These are phyloP conservation scores for Epizoanthus fatuus DNA, from an alignment of 92 coral and sea anemone species.

Conservation along the genomic window DNA sequence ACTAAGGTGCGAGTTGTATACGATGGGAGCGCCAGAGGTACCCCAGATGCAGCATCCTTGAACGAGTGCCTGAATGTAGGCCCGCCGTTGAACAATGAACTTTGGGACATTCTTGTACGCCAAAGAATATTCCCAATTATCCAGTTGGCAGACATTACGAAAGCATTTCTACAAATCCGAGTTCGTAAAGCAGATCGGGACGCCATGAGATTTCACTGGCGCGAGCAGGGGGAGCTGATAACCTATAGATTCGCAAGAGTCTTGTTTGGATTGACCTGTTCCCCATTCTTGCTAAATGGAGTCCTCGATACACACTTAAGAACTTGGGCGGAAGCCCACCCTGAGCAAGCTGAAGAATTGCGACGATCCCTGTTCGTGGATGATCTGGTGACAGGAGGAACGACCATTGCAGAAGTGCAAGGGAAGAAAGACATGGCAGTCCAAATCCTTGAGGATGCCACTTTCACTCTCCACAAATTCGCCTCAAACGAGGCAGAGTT, in stretches of 20 bases:
- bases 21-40: too few relatives aligned
- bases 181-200: background rate
- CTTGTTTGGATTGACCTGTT: background rate
- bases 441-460: background rate
- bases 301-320: background rate
- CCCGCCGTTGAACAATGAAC: too few relatives aligned
- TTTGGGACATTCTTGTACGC: too few relatives aligned
- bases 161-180: too few relatives aligned
- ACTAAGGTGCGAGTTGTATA: too few relatives aligned
- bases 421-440: background rate
- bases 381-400: constrained; percentile 11
- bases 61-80: too few relatives aligned
- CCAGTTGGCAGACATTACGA: too few relatives aligned
- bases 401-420: background rate
- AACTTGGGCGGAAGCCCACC: background rate
- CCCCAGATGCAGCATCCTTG: too few relatives aligned
- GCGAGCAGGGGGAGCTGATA: background rate
- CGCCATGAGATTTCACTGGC: background rate
- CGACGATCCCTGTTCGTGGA: constrained; percentile 3
- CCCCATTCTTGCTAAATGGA: background rate
- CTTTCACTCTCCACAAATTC: background rate
- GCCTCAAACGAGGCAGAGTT: background rate
- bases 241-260: background rate
- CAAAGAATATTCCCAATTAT: too few relatives aligned
- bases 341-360: background rate